Evolutionary conservation across 2,113 vertebrate species (phyloP), one percentile per base, ranked within the genome.

Genomic region (Laterallus jamaicensis): DNA sequence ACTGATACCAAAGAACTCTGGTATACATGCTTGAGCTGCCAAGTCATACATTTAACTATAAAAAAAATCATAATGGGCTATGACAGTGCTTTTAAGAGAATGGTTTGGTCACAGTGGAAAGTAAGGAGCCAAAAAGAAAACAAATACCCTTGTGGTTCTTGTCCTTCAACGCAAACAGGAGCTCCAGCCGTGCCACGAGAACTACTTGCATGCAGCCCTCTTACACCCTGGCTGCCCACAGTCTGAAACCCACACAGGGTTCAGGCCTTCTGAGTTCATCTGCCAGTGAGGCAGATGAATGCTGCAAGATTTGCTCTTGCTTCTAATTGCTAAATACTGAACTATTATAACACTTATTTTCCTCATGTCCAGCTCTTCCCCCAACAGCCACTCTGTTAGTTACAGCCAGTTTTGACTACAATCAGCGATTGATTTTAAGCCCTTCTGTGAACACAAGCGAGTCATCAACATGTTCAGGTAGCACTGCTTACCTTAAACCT

Each of bases 401-500:
- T 70, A 50, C 0, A 68, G 31, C 16, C 76, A 64, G 32, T 44
- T 88, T 40, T 84, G 14, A 84, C 69, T 76, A 81, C 1, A 1
- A 50, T 79, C 69, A 84, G 69, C 62, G 71, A 73, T 1, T 70
- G 32, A 86, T 68, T 90, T 62, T 50, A 81, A 74, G 49, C 49
- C 62, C 42, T 70, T 86, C 37, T n/a, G n/a, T 3, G 1, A 83
- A 37, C 39, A 75, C 32, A 56, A 54, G 9, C 3, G 25, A 93
- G 47, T 64, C 60, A 68, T 52, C 50, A 81, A 69, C 39, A 92
- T 37, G 62, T 80, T 60, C 39, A 89, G 54, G 50, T 2, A 77
- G 40, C 62, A 50, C 17, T 75, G 58, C 98, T 99, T 98, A 99
- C 99, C 98, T 99, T 99, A 93, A 99, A 98, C 91, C 99, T 98